Percentiles rank a stretch among this genome's conserved stretches.
Conservation (phyloP, 2,888 invertebrate genomes). For the Scaptomyza polygonia region DNA sequence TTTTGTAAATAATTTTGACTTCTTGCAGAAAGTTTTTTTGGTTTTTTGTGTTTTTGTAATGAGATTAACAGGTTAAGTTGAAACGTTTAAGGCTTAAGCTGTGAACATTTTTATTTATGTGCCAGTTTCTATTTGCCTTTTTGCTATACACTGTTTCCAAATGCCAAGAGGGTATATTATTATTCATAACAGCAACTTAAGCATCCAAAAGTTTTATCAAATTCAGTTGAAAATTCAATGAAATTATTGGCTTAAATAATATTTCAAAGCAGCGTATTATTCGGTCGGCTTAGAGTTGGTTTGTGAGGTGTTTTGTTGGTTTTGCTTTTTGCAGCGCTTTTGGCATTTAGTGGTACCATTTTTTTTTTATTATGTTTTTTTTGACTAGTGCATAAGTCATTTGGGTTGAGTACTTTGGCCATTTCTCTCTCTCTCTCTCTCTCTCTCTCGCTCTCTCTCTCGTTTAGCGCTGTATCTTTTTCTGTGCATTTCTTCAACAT, state of each 20-base stretch:
- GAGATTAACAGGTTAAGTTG: too few relatives aligned
- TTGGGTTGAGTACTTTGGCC: slow-evolving; percentile 22
- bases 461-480: slow-evolving; percentile 16
- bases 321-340: slow-evolving; percentile 4
- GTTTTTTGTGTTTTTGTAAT: too few relatives aligned
- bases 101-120: too few relatives aligned
- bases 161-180: neutral
- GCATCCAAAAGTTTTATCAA: too few relatives aligned
- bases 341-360: slow-evolving; percentile 6
- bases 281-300: neutral
- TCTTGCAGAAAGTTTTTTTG: too few relatives aligned
- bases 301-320: neutral
- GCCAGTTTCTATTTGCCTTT: neutral
- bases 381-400: slow-evolving; percentile 37
- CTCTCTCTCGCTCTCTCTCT: slow-evolving; percentile 21
- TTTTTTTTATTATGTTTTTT: too few relatives aligned
- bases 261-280: neutral
- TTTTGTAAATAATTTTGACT: too few relatives aligned
- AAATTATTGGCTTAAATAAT: too few relatives aligned
- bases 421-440: slow-evolving; percentile 25
- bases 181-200: too few relatives aligned
- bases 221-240: too few relatives aligned
- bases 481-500: slow-evolving; percentile 42
- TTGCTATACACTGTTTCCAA: neutral
- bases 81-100: too few relatives aligned